A percentile compares a stretch with the other conserved stretches of the same genome.
These are phyloP conservation scores for Sinelater perroti DNA, from an alignment of 2,888 invertebrate species.

Conservation along the genomic window DNA sequence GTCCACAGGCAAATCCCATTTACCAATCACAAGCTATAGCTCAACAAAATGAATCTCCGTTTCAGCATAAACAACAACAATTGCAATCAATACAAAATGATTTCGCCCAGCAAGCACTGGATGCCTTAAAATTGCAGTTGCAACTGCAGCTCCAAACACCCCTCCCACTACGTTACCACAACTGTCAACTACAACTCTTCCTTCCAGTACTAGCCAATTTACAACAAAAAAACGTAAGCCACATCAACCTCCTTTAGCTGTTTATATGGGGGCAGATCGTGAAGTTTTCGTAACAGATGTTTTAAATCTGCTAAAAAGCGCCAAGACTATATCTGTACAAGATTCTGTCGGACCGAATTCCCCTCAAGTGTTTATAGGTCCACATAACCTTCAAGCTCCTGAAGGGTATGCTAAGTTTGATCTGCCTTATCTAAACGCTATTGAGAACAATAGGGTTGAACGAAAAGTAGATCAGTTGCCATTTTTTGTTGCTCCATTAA, in stretches of 20 bases:
- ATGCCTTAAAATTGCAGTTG: constrained; percentile 56
- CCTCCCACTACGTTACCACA: constrained; percentile 39
- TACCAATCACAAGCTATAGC: constrained; percentile 10
- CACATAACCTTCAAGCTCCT: constrained; percentile 76
- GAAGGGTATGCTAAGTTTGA: constrained; percentile 82
- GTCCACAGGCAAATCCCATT: constrained; percentile 17
- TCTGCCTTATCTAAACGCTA: constrained; percentile 80
- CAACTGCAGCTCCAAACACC: constrained; percentile 53
- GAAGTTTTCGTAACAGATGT: constrained; percentile 75
- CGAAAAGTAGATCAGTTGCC: constrained; percentile 78
- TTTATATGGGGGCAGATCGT: constrained; percentile 73
- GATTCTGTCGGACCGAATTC: constrained; percentile 75
- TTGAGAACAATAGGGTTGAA: constrained; percentile 73
- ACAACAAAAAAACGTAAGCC: constrained; percentile 71
- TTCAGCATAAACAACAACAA: constrained; percentile 45
- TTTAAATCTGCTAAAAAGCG: constrained; percentile 72
- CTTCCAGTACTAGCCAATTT: constrained; percentile 60
- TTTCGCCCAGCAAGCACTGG: constrained; percentile 58
- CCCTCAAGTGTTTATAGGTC: constrained; percentile 84
- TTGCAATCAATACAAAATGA: constrained; percentile 58
- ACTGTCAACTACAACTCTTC: constrained; percentile 57
- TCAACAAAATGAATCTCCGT: not conserved
- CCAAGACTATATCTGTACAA: constrained; percentile 78
- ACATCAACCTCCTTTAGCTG: constrained; percentile 85
- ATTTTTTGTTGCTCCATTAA: constrained; percentile 86